phyloP scores from a whole-genome alignment of 2,113 vertebrate genomes.

The Ailuropoda melanoleuca region DNA sequence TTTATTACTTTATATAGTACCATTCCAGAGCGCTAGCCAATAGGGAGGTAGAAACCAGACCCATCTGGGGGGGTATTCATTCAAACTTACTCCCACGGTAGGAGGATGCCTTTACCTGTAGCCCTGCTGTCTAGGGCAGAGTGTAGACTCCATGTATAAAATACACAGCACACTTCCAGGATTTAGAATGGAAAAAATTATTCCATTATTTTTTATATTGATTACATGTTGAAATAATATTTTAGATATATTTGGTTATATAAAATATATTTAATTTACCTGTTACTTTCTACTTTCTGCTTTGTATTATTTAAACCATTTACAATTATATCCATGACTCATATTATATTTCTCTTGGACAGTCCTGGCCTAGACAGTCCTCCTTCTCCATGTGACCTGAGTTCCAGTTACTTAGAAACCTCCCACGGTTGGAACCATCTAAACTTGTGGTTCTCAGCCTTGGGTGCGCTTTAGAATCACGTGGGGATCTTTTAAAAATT shows the following conservation, averaged over 20 bases:
- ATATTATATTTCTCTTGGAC: neutral
- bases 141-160: neutral
- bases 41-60: neutral
- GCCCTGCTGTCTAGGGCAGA: neutral
- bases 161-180: neutral
- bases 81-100: neutral
- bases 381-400: neutral
- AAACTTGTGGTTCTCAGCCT: neutral
- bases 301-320: neutral
- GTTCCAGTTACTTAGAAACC: neutral
- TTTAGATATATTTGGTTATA: neutral
- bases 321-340: neutral
- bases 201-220: neutral
- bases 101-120: neutral
- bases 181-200: neutral
- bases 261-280: neutral
- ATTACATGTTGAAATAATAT: neutral
- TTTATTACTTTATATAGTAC: neutral
- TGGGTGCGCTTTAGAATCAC: neutral
- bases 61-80: neutral
- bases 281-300: conserved; percentile 7
- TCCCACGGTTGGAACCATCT: neutral
- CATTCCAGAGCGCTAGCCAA: neutral
- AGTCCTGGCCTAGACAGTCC: neutral
- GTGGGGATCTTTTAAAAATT: neutral